A percentile compares a stretch with the other conserved stretches of the same genome.
Evolutionary conservation across 1,140 invertebrate genomes (phyloP).

Genomic region (Sweltsa coloradensis): DNA sequence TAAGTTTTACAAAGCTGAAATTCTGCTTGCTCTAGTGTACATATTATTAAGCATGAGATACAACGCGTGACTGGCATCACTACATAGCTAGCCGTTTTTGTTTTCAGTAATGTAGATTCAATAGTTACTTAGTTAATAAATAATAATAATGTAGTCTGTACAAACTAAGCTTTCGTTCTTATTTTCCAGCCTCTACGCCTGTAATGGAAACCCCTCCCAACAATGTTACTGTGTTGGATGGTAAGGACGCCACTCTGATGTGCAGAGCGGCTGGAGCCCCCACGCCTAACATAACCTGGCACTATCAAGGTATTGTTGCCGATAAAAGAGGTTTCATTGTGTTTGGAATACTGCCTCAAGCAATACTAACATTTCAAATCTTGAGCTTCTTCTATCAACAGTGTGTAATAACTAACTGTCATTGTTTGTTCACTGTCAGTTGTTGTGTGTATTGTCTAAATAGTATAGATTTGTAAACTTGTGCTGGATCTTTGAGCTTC

Average conservation of each 20-base stretch:
- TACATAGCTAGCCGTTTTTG: neutral
- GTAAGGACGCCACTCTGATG: constrained; percentile 75
- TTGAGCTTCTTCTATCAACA: no score
- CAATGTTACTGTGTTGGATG: constrained; percentile 81
- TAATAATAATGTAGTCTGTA: neutral
- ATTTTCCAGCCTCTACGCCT: constrained; percentile 61
- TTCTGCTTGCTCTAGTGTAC: no score
- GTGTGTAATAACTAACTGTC: no score
- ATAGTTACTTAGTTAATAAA: neutral
- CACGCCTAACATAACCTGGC: constrained; percentile 83
- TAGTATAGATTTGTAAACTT: no score
- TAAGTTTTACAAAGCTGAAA: no score
- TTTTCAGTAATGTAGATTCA: neutral
- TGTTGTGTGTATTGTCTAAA: no score
- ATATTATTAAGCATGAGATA: neutral
- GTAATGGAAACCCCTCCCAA: constrained; percentile 68
- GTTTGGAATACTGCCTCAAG: no score
- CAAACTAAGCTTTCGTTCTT: constrained; percentile 8
- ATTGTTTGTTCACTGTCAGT: no score
- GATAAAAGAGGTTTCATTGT: no score
- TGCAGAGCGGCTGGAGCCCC: constrained; percentile 83
- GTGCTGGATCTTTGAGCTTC: no score
- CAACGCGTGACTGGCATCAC: neutral
- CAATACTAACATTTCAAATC: neutral
- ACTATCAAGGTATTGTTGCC: constrained; percentile 60